A percentile compares a stretch with the other conserved stretches of the same genome.
Evolutionary conservation across 2,113 vertebrate genomes (phyloP).

Genomic region (Ardeotis arabs): DNA sequence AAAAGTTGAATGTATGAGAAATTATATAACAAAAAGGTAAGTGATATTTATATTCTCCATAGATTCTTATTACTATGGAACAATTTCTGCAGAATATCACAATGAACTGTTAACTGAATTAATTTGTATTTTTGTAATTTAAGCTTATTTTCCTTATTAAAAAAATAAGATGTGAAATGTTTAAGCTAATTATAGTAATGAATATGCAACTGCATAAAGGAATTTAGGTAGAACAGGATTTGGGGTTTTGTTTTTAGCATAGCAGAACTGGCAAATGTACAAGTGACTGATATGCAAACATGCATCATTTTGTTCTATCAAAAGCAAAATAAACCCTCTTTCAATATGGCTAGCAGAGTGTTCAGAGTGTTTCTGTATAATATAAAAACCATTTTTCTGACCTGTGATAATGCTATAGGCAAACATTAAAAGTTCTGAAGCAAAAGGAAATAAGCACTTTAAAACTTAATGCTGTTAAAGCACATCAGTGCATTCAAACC

Average conservation of each 20-base stretch:
- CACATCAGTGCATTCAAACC: background rate
- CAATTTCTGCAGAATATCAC: background rate
- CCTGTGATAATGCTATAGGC: background rate
- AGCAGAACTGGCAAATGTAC: background rate
- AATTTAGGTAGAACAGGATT: background rate
- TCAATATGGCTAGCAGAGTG: background rate
- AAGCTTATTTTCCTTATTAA: background rate
- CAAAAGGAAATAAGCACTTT: background rate
- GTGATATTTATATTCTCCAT: background rate
- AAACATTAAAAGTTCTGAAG: background rate
- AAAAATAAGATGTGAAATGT: background rate
- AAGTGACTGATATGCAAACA: background rate
- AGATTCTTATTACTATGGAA: background rate
- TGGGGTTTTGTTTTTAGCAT: background rate
- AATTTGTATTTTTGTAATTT: background rate
- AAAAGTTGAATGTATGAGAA: background rate
- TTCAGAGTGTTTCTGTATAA: background rate
- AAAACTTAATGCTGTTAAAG: background rate
- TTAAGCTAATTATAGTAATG: background rate
- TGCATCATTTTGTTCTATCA: background rate
- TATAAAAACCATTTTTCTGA: background rate
- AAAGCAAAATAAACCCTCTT: background rate
- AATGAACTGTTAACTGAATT: background rate
- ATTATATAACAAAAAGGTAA: fast-evolving
- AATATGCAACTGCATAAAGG: background rate